Evolutionary conservation across 1,140 invertebrate species (phyloP), one percentile per base, ranked within the genome.

Genomic region (Drosophila azteca): DNA sequence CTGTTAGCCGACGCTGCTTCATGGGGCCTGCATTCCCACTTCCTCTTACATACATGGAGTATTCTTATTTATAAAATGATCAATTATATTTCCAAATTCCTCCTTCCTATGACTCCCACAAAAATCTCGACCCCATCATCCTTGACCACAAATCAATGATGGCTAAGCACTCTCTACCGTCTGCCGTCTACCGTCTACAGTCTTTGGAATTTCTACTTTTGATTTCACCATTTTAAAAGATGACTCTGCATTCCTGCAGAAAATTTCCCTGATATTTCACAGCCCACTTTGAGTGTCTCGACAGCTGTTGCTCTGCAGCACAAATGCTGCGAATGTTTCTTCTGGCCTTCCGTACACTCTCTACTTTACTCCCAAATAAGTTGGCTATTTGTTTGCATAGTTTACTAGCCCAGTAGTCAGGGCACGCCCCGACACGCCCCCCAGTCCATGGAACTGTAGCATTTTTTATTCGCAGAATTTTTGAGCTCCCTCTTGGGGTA

Each of bases 381-480:
- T 70, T 70, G 45, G 65, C 67, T 69, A 70, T 70, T 70, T 79
- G 69, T 64, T 80, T 75, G 63, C 77, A 76, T 76, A 80, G 77
- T 79, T 80, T 70, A 79, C 70, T 52, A 39, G 53, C 50, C 46
- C 35, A 52, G 58, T 51, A 49, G 31, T 79, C 64, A 66, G 54
- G 48, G 7, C n/a, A 78, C 77, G 77, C 77, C 77, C 50, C 7
- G 45, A 39, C 50, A 62, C 66, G 54, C 61, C 53, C 35, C 3
- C 17, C 17, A 20, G 17, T 20, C 17, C 17, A 20, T 20, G 17
- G 17, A 20, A 43, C 43, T 73, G 51, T 39, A 68, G 63, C 50
- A 29, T 70, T 80, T 84, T 84, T 76, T 60, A 73, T 48, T 71
- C 50, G 17, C 62, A 17, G 29, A 15, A 59, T 73, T 67, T 58